These are phyloP conservation scores for Chiloscyllium plagiosum DNA, from an alignment of 2,113 vertebrate species.

Conservation along the genomic window DNA sequence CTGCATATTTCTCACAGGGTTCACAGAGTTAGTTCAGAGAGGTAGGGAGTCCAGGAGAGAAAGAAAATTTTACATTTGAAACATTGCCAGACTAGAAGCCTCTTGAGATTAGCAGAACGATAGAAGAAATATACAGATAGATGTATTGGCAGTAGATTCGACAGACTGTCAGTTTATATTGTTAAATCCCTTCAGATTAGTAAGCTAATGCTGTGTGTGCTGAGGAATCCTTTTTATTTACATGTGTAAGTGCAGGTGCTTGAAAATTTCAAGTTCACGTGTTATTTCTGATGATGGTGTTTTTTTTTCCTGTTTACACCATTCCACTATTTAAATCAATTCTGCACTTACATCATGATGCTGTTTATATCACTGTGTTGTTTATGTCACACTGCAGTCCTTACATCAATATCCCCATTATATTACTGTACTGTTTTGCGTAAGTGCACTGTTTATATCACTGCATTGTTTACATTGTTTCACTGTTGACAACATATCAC, in stretches of 20 bases:
- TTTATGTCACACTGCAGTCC: background rate
- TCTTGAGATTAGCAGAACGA: background rate
- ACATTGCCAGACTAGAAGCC: background rate
- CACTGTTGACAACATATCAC: background rate
- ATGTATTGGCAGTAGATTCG: background rate
- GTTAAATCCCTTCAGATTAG: background rate
- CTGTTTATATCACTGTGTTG: background rate
- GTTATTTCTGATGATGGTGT: no score
- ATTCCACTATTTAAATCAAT: background rate
- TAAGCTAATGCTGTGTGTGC: background rate
- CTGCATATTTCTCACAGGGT: background rate
- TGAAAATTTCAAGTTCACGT: background rate
- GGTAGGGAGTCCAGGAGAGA: background rate
- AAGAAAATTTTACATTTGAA: background rate
- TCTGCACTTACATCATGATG: background rate
- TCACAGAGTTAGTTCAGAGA: background rate
- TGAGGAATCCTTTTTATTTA: background rate
- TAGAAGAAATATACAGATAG: background rate
- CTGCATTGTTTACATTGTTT: no score
- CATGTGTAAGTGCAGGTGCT: background rate
- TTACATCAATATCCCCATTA: background rate
- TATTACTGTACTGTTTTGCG: background rate
- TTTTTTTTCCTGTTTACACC: no score
- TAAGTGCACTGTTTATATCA: background rate
- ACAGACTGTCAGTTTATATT: background rate